Base-by-base conservation (phyloP, 2,797 vertebrate species). In the Myotis pilosus region DNA sequence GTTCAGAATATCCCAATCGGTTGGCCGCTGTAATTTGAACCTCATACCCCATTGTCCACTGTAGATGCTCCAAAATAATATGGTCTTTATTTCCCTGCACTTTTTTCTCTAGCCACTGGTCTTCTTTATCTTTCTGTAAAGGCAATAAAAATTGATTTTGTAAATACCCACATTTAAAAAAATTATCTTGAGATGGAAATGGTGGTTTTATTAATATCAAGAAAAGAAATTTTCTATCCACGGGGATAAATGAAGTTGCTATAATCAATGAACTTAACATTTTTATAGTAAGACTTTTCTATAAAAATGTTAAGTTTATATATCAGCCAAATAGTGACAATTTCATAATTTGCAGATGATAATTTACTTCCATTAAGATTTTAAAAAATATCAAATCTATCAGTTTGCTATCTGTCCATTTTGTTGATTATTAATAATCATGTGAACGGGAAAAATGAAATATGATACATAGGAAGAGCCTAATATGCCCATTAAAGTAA, bases 11-110 rank as follows among this genome's bases (percentile, higher is more conserved):
- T 92, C 99, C 99, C 97, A 99, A 98, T 97, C 99, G 98, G 90
- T 99, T 99, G 85, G 99, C 99, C 62, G 99, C 99, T 69, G 99
- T 99, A 97, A 99, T 99, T 97, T 99, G 99, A 88, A 99, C 99
- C 97, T 99, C 99, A 0, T 99, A 99, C 79, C 99, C 99, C 71
- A 99, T 99, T 97, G 99, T 99, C 99, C 99, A 99, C 10, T 99
- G 99, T 38, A 99, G 99, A 71, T 99, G 99, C 97, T 99, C 99
- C 96, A 99, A 98, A 97, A 99, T 98, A 13, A 99, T 99, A 23
- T 99, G 99, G 92, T 99, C 99, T 86, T 98, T 99, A 22, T 98
- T 98, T 25, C 99, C 99, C 0, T 99, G 99, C 0, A 99, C 99
- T 13, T 99, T 99, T 98, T 99, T 99, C 96, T 99, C 99, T 98